Conservation (phyloP, 2,888 invertebrate species). For the Dinocampus coccinellae region DNA sequence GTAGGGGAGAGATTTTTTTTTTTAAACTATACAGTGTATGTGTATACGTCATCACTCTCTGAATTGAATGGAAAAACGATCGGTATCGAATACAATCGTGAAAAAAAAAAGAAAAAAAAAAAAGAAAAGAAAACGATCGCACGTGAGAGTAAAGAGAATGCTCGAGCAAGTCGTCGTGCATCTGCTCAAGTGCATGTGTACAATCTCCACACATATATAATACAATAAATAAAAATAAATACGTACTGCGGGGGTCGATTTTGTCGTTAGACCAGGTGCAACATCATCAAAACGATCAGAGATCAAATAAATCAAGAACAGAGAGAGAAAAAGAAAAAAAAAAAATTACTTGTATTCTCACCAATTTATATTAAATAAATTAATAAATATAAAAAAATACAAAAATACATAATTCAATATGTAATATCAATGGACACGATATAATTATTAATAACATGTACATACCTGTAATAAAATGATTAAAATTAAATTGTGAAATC, state of each 20-base stretch:
- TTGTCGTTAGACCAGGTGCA: slow-evolving; percentile 23
- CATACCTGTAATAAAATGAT: neutral
- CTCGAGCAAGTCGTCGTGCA: neutral
- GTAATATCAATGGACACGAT: slow-evolving; percentile 13
- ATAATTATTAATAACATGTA: no score
- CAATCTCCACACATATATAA: neutral
- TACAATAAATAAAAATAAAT: neutral
- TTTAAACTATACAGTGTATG: neutral
- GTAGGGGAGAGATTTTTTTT: neutral
- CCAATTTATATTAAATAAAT: no score
- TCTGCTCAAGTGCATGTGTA: slow-evolving; percentile 3
- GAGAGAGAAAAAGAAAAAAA: slow-evolving; percentile 49
- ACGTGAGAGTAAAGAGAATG: neutral
- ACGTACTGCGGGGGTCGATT: slow-evolving; percentile 27
- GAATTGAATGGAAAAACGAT: neutral
- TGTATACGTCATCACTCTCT: neutral
- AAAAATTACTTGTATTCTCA: no score
- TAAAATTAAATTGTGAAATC: neutral
- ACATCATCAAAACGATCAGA: neutral
- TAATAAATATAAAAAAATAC: slow-evolving; percentile 48
- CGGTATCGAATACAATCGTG: neutral
- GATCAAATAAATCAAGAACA: slow-evolving; percentile 12
- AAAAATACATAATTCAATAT: slow-evolving; percentile 16
- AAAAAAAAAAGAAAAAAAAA: no score
- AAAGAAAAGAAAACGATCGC: neutral